Percentiles rank a stretch among this genome's conserved stretches.
These are phyloP conservation scores for Drosophila nannoptera DNA, from an alignment of 1,140 invertebrate species.

Conservation along the genomic window DNA sequence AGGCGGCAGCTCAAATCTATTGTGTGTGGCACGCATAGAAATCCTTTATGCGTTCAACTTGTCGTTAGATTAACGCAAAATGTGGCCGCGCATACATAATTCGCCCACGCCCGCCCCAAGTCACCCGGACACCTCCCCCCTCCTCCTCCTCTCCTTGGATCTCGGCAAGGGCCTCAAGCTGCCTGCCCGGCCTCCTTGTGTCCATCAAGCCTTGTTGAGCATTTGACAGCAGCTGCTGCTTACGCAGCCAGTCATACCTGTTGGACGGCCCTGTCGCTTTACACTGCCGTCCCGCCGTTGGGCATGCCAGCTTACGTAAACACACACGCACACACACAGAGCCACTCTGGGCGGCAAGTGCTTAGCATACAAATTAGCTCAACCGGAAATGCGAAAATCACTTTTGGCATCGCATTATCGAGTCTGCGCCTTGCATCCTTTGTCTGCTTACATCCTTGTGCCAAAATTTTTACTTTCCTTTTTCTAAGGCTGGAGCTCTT, in stretches of 20 bases:
- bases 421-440: slow-evolving; percentile 42
- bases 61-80: slow-evolving; percentile 76
- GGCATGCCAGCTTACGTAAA: not conserved
- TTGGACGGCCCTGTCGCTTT: slow-evolving; percentile 40
- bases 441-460: not conserved
- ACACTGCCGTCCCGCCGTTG: slow-evolving; percentile 22
- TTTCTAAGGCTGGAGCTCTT: slow-evolving; percentile 6
- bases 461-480: slow-evolving; percentile 2
- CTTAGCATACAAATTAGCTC: slow-evolving; percentile 75
- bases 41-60: slow-evolving; percentile 72
- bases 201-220: not conserved
- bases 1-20: slow-evolving; percentile 20
- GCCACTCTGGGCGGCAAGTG: slow-evolving; percentile 45
- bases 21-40: slow-evolving; percentile 61
- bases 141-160: not conserved
- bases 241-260: slow-evolving; percentile 47
- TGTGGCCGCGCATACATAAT: slow-evolving; percentile 73
- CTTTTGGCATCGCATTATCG: slow-evolving; percentile 69
- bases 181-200: not conserved
- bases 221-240: slow-evolving; percentile 21
- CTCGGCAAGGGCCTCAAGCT: not conserved
- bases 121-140: not conserved
- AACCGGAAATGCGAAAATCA: slow-evolving; percentile 72
- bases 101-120: not conserved
- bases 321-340: slow-evolving; percentile 24